Percentiles rank a stretch among this genome's conserved stretches.
phyloP scores from a whole-genome alignment of 2,888 invertebrate genomes.

The Lymantria dispar region DNA sequence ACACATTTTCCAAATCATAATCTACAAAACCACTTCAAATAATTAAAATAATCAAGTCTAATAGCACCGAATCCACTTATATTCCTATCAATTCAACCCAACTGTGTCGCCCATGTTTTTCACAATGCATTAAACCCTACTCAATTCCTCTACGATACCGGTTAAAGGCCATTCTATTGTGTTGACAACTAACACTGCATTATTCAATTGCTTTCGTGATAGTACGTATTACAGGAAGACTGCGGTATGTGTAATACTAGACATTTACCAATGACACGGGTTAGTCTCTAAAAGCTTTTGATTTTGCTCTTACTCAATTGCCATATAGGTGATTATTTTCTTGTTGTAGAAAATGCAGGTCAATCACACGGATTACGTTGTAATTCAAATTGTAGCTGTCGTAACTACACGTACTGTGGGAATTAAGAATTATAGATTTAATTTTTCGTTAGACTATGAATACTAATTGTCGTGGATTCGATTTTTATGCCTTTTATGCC shows the following conservation, averaged over 20 bases:
- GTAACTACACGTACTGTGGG: no score
- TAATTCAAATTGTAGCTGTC: no score
- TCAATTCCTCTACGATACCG: slow-evolving; percentile 18
- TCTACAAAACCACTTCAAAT: background rate
- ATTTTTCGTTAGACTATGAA: no score
- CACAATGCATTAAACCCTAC: slow-evolving; percentile 28
- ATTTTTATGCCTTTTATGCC: no score
- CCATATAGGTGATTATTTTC: no score
- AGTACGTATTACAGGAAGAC: slow-evolving; percentile 28
- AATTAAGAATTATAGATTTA: no score
- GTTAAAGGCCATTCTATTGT: slow-evolving; percentile 24
- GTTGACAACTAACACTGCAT: slow-evolving; percentile 32
- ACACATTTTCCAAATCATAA: background rate
- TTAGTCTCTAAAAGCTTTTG: slow-evolving; percentile 13
- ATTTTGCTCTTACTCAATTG: background rate
- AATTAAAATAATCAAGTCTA: background rate
- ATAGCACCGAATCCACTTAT: slow-evolving; percentile 1
- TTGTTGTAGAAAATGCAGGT: no score
- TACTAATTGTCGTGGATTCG: no score
- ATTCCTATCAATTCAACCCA: slow-evolving; percentile 2
- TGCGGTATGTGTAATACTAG: slow-evolving; percentile 36
- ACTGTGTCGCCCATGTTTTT: slow-evolving; percentile 23
- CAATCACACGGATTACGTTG: no score
- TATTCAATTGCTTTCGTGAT: slow-evolving; percentile 37
- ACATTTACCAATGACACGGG: slow-evolving; percentile 30